phyloP scores from a whole-genome alignment of 1,140 invertebrate genomes.

The Pteromalus puparum region DNA sequence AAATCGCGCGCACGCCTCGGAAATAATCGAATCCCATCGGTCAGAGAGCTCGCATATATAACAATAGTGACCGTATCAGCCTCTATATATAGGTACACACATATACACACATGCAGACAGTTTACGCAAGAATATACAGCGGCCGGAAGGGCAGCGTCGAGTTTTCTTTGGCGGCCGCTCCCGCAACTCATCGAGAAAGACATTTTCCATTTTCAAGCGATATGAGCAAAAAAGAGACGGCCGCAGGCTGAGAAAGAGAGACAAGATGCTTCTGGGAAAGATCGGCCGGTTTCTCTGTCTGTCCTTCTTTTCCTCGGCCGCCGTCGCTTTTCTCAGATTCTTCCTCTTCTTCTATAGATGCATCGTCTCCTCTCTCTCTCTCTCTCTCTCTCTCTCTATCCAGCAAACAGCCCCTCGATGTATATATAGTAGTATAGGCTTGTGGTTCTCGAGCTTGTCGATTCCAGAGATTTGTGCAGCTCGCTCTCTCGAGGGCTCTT shows the following conservation, averaged over 20 bases:
- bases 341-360: not conserved
- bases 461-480: too few relatives aligned
- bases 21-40: conserved; percentile 29
- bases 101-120: too few relatives aligned
- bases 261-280: conserved; percentile 35
- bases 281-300: conserved; percentile 21
- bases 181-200: conserved; percentile 35
- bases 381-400: too few relatives aligned
- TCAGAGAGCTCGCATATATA: not conserved
- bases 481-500: too few relatives aligned
- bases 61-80: too few relatives aligned
- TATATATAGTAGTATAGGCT: not conserved
- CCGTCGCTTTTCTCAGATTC: not conserved
- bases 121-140: not conserved
- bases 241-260: not conserved
- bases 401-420: not conserved
- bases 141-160: not conserved
- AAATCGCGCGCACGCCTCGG: conserved; percentile 13
- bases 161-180: conserved; percentile 2
- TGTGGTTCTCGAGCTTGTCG: too few relatives aligned
- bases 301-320: not conserved
- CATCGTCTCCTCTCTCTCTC: too few relatives aligned
- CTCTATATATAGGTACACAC: not conserved
- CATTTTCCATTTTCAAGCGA: conserved; percentile 50
- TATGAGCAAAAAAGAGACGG: conserved; percentile 31